These are phyloP conservation scores for Dinocampus coccinellae DNA, from an alignment of 2,888 invertebrate species.

Conservation along the genomic window DNA sequence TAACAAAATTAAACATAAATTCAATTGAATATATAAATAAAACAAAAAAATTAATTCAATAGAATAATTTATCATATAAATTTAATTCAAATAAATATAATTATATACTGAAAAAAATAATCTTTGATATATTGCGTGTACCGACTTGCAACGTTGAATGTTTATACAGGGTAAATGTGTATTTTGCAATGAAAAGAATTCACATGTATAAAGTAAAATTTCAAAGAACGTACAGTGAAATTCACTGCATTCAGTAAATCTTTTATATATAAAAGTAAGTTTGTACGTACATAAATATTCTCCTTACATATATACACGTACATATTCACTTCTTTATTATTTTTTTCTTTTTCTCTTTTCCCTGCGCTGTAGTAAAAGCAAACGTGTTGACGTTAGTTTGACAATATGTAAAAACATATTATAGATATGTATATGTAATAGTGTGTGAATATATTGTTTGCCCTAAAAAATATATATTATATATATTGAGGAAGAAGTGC, in stretches of 20 bases:
- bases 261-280: not conserved
- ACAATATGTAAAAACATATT: not conserved
- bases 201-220: conserved; percentile 8
- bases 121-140: conserved; percentile 2
- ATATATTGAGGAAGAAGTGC: conserved; percentile 27
- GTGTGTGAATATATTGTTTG: conserved; percentile 46
- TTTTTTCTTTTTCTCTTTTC: not conserved
- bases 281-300: not conserved
- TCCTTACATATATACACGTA: not conserved
- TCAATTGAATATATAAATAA: not conserved
- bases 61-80: not conserved
- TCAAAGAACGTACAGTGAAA: not conserved
- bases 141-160: not conserved
- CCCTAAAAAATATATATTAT: conserved; percentile 48
- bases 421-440: conserved; percentile 23
- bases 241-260: not conserved
- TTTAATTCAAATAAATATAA: not conserved
- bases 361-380: not conserved
- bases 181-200: conserved; percentile 29
- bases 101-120: too few species aligned
- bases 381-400: not conserved
- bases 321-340: too few species aligned
- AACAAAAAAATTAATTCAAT: too few species aligned
- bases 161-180: conserved; percentile 23
- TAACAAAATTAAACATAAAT: too few species aligned